Evolutionary conservation across 2,113 vertebrate species (phyloP).

Genomic region (Ovibos moschatus): DNA sequence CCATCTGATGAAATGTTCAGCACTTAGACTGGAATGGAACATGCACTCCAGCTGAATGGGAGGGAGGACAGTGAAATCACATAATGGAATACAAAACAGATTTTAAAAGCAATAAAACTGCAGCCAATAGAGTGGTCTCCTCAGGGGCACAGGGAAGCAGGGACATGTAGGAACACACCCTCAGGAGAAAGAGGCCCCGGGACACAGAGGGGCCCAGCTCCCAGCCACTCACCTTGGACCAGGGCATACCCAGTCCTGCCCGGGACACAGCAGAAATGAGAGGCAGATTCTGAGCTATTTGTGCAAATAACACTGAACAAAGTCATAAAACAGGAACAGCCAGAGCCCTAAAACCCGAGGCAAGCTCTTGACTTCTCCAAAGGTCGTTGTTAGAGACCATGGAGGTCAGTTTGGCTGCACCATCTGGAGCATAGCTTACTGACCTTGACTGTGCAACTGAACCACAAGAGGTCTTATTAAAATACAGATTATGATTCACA

Average conservation of each 20-base stretch:
- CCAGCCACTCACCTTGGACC: neutral
- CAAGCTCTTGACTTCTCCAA: neutral
- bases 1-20: constrained; percentile 64
- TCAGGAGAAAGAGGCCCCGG: neutral
- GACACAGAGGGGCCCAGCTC: neutral
- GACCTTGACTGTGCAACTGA: neutral
- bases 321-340: neutral
- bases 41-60: constrained; percentile 43
- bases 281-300: neutral
- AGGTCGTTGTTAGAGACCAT: neutral
- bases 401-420: neutral
- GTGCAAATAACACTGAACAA: neutral
- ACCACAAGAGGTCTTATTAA: neutral
- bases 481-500: neutral
- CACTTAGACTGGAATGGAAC: constrained; percentile 53
- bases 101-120: constrained; percentile 66
- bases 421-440: neutral
- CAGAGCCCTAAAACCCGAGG: neutral
- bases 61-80: constrained; percentile 45
- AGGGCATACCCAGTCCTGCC: neutral
- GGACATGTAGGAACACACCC: neutral
- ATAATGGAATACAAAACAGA: constrained; percentile 71
- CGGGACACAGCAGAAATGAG: neutral
- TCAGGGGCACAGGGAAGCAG: neutral
- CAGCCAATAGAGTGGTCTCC: neutral